These are phyloP conservation scores for Drosophila pseudotakahashii DNA, from an alignment of 2,888 invertebrate genomes.

Conservation along the genomic window DNA sequence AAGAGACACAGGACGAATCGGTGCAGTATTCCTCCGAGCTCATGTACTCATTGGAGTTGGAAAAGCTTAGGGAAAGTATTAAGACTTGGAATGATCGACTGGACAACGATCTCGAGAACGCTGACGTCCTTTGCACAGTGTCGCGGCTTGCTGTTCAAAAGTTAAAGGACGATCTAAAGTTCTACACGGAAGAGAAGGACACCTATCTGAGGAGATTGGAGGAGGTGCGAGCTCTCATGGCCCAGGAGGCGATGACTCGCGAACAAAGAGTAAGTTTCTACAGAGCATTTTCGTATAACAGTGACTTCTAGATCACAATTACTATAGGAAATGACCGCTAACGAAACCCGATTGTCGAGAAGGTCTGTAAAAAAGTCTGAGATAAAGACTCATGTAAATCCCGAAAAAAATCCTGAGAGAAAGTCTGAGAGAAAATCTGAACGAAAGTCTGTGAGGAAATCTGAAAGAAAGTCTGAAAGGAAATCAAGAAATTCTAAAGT, in stretches of 20 bases:
- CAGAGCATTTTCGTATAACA: too few species aligned
- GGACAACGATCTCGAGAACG: conserved; percentile 49
- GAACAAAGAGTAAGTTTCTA: neutral
- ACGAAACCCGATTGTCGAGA: neutral
- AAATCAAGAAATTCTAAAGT: conserved; percentile 9
- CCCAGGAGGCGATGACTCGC: neutral
- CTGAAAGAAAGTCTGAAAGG: neutral
- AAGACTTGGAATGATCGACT: conserved; percentile 44
- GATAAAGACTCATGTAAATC: too few species aligned
- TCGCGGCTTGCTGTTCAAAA: conserved; percentile 8
- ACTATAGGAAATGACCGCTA: neutral
- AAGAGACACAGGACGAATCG: neutral
- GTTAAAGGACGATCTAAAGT: conserved; percentile 6
- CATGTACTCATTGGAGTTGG: conserved; percentile 13
- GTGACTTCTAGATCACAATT: too few species aligned
- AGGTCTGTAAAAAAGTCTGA: neutral
- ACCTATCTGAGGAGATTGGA: neutral
- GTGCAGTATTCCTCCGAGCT: conserved; percentile 8
- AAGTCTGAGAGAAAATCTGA: neutral
- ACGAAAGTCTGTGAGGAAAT: neutral
- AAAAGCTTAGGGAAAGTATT: conserved; percentile 18
- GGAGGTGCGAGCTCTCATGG: neutral
- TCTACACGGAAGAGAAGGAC: neutral
- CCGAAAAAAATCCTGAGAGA: neutral
- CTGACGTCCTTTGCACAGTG: conserved; percentile 42